A percentile compares a stretch with the other conserved stretches of the same genome.
These are phyloP conservation scores for Eledona agricola DNA, from an alignment of 2,888 invertebrate species.

Conservation along the genomic window DNA sequence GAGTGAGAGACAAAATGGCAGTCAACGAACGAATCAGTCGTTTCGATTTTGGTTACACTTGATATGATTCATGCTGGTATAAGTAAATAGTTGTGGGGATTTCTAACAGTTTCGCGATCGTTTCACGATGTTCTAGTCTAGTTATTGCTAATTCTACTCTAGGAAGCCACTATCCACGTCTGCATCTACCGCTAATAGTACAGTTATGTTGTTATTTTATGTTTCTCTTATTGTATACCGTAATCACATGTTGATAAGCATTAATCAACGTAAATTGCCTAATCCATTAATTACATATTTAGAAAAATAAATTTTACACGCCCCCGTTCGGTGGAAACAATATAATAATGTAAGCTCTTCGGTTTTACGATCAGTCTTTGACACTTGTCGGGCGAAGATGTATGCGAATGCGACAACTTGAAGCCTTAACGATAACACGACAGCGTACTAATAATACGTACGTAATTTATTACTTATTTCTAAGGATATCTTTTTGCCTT, in stretches of 20 bases:
- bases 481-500: slow-evolving; percentile 23
- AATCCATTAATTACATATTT: slow-evolving; percentile 10
- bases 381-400: slow-evolving; percentile 4
- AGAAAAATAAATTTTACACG: slow-evolving; percentile 21
- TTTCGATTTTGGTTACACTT: slow-evolving; percentile 7
- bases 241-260: slow-evolving; percentile 53
- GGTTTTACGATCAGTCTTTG: slow-evolving; percentile 18
- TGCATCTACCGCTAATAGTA: background rate
- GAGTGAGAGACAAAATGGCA: slow-evolving; percentile 18
- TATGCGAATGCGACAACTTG: slow-evolving; percentile 3
- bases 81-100: too few species aligned
- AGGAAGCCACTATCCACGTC: slow-evolving; percentile 8
- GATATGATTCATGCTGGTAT: slow-evolving; percentile 21
- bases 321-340: slow-evolving; percentile 9
- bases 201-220: background rate
- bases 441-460: background rate
- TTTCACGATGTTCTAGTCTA: too few species aligned
- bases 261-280: slow-evolving; percentile 20
- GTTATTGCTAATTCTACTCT: slow-evolving; percentile 3
- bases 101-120: too few species aligned
- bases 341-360: slow-evolving; percentile 18
- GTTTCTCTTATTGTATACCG: slow-evolving; percentile 37
- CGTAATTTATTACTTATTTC: slow-evolving; percentile 4
- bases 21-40: slow-evolving; percentile 17
- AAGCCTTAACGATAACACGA: slow-evolving; percentile 2